Conservation (phyloP, 2,888 invertebrate species). For the Cerastis leucographa region DNA sequence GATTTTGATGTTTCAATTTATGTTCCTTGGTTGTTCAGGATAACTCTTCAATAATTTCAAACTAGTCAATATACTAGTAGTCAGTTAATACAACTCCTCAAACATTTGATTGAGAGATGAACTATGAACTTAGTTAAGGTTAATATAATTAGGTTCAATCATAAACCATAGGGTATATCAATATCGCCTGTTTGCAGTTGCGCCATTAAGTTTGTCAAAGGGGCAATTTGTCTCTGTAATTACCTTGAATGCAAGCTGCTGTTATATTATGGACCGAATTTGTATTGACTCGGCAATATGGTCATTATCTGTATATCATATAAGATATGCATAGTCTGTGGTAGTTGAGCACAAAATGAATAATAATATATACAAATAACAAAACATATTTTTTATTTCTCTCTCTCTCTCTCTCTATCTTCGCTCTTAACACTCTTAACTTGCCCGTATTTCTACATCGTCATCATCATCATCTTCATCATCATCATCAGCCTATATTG, state of each 20-base stretch:
- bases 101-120: constrained; percentile 8
- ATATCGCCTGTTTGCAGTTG: constrained; percentile 44
- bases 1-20: background rate
- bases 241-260: constrained; percentile 25
- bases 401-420: no score
- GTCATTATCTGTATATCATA: background rate
- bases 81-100: background rate
- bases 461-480: no score
- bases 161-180: constrained; percentile 51
- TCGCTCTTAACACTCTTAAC: no score
- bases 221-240: constrained; percentile 50
- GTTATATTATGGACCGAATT: constrained; percentile 17
- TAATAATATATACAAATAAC: no score
- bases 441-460: no score
- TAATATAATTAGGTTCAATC: constrained; percentile 40
- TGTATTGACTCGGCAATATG: constrained; percentile 2
- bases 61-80: background rate
- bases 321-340: background rate
- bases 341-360: background rate
- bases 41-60: background rate
- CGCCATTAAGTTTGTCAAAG: constrained; percentile 60
- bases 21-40: background rate
- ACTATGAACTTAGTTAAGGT: constrained; percentile 12
- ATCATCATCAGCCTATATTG: no score
- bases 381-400: no score